Base-by-base conservation (phyloP, 2,888 invertebrate genomes). In the Euphydryas editha region DNA sequence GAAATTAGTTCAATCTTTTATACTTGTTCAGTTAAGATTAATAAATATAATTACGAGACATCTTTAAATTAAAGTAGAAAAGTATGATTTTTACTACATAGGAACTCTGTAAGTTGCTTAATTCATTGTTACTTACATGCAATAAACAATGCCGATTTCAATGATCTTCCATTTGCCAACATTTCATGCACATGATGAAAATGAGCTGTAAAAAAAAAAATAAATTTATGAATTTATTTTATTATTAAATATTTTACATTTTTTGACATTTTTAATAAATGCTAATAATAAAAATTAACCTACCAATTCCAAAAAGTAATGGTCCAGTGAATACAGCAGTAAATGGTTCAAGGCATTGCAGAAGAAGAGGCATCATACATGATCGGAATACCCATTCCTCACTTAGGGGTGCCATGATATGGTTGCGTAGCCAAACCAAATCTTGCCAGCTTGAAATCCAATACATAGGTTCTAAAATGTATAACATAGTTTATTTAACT, bases 381-480 rank as follows among this genome's bases (percentile, higher is more conserved):
- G 98, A 97, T 73, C 99, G 94, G 88, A 98, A 99, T 8, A 98
- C 98, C 93, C 98, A 98, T 86, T 99, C 99, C 87, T 99, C 99
- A 65, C 98, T 97, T 59, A 99, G 84, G 0, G 99, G 99, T 0
- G 98, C 98, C 76, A 98, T 96, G 36, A 98, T 87, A 81, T 97
- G 96, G 84, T 98, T 98, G 69, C 99, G 93, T 76, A 98, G 93
- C 98, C 98, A 98, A 37, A 96, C 94, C 62, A 97, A 89, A 76
- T 97, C 96, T 75, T 93, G 94, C 69, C 95, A 89, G 75, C 95
- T 95, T 63, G 94, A 94, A 63, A 94, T 83, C 97, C 97, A 96
- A 75, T 95, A 96, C 68, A 94, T 90, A 0, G 95, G 94, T 78
- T 96, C 97, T 96, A 81, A 21, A 83, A 58, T 17, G 21, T 66